A percentile compares a stretch with the other conserved stretches of the same genome.
These are phyloP conservation scores for Apotomis capreana DNA, from an alignment of 2,888 invertebrate genomes.

Conservation along the genomic window DNA sequence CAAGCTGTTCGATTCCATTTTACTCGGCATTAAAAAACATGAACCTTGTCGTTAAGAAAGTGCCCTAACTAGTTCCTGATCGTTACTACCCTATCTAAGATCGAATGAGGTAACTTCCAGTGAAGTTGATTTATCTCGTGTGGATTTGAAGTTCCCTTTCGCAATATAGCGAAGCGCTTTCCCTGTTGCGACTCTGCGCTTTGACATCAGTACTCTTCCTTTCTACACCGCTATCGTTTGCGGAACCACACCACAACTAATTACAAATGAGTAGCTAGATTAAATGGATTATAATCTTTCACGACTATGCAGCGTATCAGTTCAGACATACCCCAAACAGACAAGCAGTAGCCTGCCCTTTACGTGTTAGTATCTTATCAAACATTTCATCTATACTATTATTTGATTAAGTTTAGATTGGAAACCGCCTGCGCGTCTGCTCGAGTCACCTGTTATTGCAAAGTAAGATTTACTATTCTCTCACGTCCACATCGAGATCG, in stretches of 20 bases:
- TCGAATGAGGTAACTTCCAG: constrained; percentile 64
- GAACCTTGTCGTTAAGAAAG: constrained; percentile 67
- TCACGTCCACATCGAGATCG: constrained; percentile 78
- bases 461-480: constrained; percentile 77
- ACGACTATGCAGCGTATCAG: not conserved
- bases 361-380: constrained; percentile 14
- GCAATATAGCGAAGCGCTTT: constrained; percentile 75
- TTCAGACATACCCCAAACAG: not conserved
- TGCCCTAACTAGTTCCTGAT: constrained; percentile 67
- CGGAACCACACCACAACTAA: constrained; percentile 46
- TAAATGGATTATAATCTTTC: constrained; percentile 44
- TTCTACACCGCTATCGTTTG: constrained; percentile 55
- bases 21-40: constrained; percentile 62
- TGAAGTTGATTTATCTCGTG: constrained; percentile 63
- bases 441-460: constrained; percentile 65
- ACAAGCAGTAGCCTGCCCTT: constrained; percentile 12
- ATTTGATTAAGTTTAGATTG: constrained; percentile 59
- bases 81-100: constrained; percentile 62
- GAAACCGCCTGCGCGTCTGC: constrained; percentile 59
- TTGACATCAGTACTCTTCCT: constrained; percentile 80
- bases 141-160: constrained; percentile 78
- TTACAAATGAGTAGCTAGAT: constrained; percentile 46
- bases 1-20: constrained; percentile 50
- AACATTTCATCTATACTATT: constrained; percentile 17
- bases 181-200: constrained; percentile 74